Base-by-base conservation (phyloP, 2,797 vertebrate genomes). In the Tarsius wallacei region DNA sequence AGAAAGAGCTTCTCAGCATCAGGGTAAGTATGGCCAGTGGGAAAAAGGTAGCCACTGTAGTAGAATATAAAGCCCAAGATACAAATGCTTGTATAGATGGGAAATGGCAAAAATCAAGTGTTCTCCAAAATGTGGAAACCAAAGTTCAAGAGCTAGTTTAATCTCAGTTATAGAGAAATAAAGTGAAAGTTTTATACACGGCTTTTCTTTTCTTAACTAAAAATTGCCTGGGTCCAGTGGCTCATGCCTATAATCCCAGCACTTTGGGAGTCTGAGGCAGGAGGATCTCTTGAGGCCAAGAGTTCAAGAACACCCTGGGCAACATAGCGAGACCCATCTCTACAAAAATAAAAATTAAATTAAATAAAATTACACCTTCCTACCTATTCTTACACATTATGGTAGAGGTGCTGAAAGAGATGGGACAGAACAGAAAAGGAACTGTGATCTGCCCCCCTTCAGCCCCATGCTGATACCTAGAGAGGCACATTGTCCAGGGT, bases 181-280 rank as follows among this genome's bases (percentile, higher is more conserved):
- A 86, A 55, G n/a, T 57, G 53, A 96, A 73, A 91, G 24, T 85
- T 89, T 85, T 49, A 89, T 33, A 80, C 42, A 78, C 59, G 24
- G 21, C 19, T 74, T 61, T 85, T 57, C 84, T 82, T 68, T 70
- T 42, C 42, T 42, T 42, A 42, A 16, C 74, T 16, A 3, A 68
- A 94, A 90, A 42, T 42, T 42, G 42, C 42, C 42, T 42, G 42
- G 42, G 42, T 42, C 5, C 42, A 42, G 42, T 5, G 42, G 7
- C 42, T 42, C 42, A 42, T 42, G 42, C 42, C 42, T 42, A 42
- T 42, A 42, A 42, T 42, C 42, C 42, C 42, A 42, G 42, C 42
- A 42, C 42, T 42, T 42, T 42, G 42, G 42, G 42, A 42, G 42
- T 6, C 42, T 42, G 42, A 42, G 42, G 42, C 42, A 42, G 42